Conservation (phyloP, 2,113 vertebrate genomes). For the Heterochromis multidens region DNA sequence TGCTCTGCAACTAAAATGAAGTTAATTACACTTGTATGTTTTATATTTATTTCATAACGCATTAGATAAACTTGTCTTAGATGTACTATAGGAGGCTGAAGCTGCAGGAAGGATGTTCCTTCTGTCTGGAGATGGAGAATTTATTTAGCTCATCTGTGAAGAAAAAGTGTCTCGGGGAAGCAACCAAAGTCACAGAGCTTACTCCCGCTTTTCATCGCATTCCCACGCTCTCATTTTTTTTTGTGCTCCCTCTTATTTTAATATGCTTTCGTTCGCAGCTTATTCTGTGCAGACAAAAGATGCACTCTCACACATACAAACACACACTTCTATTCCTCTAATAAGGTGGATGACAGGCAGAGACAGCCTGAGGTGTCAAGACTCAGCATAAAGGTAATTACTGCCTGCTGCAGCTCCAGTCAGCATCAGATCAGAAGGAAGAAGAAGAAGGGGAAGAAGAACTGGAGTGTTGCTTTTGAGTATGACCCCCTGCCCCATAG, state of each 20-base stretch:
- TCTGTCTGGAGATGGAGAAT: background rate
- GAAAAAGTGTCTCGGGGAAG: background rate
- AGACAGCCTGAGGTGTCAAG: background rate
- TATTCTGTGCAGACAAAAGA: slow-evolving; percentile 1
- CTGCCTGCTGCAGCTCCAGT: slow-evolving; percentile 6
- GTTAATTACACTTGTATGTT: slow-evolving; percentile 73
- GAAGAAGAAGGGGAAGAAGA: background rate
- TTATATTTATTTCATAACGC: slow-evolving; percentile 59
- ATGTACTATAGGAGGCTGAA: background rate
- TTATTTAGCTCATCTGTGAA: background rate
- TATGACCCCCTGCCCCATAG: background rate
- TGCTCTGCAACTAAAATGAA: slow-evolving; percentile 90
- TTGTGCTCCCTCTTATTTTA: background rate
- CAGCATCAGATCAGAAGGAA: background rate
- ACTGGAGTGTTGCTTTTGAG: background rate
- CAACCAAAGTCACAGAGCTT: slow-evolving; percentile 9
- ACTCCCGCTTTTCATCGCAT: background rate
- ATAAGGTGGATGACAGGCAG: slow-evolving; percentile 39
- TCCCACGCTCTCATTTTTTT: background rate
- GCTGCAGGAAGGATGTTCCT: background rate
- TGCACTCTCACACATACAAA: background rate
- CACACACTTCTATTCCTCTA: background rate
- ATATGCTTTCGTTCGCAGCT: slow-evolving; percentile 1
- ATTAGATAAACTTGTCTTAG: background rate
- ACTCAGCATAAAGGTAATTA: background rate